A percentile compares a stretch with the other conserved stretches of the same genome.
These are phyloP conservation scores for Chamaetylas fuelleborni DNA, from an alignment of 2,113 vertebrate genomes.

Conservation along the genomic window DNA sequence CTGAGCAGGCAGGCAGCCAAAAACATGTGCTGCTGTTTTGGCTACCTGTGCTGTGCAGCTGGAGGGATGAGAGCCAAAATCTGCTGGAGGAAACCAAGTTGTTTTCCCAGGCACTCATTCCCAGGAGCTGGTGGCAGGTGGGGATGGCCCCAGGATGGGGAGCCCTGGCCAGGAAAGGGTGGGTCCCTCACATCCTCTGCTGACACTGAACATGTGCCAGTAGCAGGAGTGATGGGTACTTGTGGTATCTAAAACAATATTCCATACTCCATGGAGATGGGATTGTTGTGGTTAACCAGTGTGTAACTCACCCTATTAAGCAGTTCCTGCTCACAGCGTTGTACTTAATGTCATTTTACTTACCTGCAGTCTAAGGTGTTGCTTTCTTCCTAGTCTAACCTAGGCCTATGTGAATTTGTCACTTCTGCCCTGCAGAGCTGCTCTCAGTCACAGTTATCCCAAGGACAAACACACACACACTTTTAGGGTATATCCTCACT, in stretches of 20 bases:
- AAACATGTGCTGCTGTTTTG: accelerated
- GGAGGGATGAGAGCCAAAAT: neutral
- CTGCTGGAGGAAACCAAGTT: neutral
- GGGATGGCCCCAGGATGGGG: accelerated
- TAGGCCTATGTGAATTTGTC: neutral
- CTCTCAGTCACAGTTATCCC: neutral
- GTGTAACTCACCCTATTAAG: neutral
- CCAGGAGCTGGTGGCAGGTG: accelerated
- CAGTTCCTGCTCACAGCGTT: neutral
- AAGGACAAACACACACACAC: neutral
- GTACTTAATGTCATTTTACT: neutral
- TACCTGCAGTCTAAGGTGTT: neutral
- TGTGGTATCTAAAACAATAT: neutral
- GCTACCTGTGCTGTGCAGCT: neutral
- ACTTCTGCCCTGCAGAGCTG: neutral
- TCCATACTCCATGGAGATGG: neutral
- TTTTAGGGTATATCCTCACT: neutral
- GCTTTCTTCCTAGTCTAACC: neutral
- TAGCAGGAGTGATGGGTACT: neutral
- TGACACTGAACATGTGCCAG: neutral
- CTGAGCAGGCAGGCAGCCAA: accelerated
- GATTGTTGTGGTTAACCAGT: neutral
- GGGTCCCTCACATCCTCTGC: neutral
- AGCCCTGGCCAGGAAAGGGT: neutral
- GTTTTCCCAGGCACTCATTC: neutral